Base-by-base conservation (phyloP, 2,113 vertebrate genomes). In the Centropus bengalensis region DNA sequence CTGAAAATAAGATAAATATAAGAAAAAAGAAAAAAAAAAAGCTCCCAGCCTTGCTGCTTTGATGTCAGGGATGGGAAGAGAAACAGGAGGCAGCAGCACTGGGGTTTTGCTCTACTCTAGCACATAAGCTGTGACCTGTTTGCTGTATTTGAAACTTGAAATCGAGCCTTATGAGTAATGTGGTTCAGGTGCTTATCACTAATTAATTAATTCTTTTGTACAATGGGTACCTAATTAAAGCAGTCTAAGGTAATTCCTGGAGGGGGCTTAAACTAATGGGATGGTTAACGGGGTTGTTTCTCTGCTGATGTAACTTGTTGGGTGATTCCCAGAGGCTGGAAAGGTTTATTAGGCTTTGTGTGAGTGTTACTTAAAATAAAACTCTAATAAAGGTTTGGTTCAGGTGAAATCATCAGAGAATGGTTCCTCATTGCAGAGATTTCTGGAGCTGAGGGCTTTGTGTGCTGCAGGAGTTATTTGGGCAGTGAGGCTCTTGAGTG, bases 141-240 rank as follows among this genome's bases (percentile, higher is more conserved):
- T 97, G 96, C 92, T 96, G 93, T 97, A 91, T 85, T 96, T 96
- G 95, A 98, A 95, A 71, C 80, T 96, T 90, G 95, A 94, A 94
- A 91, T 82, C 92, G 93, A 94, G 49, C 86, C 69, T 91, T 93
- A 67, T 66, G 96, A 86, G 87, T 94, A 93, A 95, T 75, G 94
- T 82, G 91, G 92, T 96, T 82, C 94, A 96, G 93, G 94, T 97
- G 95, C 82, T 79, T 91, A 89, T 94, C 96, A 91, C 94, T 92
- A 96, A 97, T 97, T 97, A 95, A 97, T 98, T 97, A 70, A 97
- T 97, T 97, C 92, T 96, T 97, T 98, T 97, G 77, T 89, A 68
- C 36, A 15, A 60, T 62, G 88, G 96, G 95, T 94, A 92, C 95
- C 97, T 97, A 97, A 98, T 97, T 97, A 98, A 97, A 93, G 88